phyloP scores from a whole-genome alignment of 2,113 vertebrate species.

The Murina feae region DNA sequence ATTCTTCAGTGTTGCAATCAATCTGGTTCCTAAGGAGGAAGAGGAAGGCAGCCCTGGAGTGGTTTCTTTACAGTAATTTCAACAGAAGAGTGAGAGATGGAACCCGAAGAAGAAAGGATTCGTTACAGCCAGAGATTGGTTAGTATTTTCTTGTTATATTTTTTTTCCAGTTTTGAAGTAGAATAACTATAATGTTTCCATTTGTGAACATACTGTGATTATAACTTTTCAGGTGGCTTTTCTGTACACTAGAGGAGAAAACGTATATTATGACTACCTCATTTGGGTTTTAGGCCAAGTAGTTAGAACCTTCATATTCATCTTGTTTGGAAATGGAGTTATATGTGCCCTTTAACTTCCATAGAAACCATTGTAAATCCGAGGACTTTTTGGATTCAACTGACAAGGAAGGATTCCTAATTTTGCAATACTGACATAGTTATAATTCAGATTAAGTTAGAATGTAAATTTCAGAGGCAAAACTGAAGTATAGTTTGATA shows the following conservation, averaged over 20 bases:
- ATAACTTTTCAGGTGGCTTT: conserved; percentile 46
- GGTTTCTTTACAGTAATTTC: conserved; percentile 79
- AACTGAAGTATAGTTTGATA: background rate
- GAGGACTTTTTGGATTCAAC: conserved; percentile 29
- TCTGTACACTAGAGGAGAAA: background rate
- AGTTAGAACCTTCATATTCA: background rate
- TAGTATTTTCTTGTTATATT: conserved; percentile 71
- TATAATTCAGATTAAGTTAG: conserved; percentile 5
- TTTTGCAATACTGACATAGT: conserved; percentile 13
- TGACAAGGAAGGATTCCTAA: background rate
- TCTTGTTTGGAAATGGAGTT: conserved; percentile 14
- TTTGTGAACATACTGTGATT: conserved; percentile 31
- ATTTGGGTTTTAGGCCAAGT: conserved; percentile 1
- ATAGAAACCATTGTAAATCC: conserved; percentile 30
- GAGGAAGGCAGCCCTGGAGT: conserved; percentile 83
- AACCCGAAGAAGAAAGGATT: conserved; percentile 90
- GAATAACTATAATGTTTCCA: conserved; percentile 39
- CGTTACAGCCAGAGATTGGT: conserved; percentile 98
- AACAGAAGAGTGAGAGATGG: conserved; percentile 83
- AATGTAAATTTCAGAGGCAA: conserved; percentile 2
- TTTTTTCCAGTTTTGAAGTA: background rate
- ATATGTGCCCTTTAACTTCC: background rate
- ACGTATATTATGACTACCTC: background rate
- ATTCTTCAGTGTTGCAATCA: conserved; percentile 65
- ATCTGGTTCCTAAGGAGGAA: conserved; percentile 80